phyloP scores from a whole-genome alignment of 2,113 vertebrate species.

The Hoplias malabaricus region DNA sequence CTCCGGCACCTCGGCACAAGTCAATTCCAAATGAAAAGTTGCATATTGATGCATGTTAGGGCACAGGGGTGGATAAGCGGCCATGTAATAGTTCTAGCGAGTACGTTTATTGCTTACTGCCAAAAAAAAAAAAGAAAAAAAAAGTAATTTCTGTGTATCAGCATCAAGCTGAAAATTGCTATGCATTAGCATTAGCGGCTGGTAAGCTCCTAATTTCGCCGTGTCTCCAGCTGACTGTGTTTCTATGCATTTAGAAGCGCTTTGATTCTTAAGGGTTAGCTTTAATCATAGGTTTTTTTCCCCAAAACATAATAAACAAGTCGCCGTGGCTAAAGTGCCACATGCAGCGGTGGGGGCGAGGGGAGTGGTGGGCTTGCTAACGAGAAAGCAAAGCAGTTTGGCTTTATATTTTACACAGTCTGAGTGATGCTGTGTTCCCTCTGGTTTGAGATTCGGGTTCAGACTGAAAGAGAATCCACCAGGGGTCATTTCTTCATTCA shows the following conservation, averaged over 20 bases:
- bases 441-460: not conserved
- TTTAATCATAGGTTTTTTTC: conserved; percentile 94
- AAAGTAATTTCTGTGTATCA: conserved; percentile 91
- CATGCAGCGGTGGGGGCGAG: conserved; percentile 66
- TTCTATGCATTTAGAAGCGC: conserved; percentile 99
- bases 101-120: conserved; percentile 79
- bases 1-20: conserved; percentile 70
- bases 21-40: conserved; percentile 67
- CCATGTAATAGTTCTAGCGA: conserved; percentile 69
- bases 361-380: conserved; percentile 82
- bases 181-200: conserved; percentile 94
- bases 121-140: conserved; percentile 79
- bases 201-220: conserved; percentile 98
- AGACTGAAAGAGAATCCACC: not conserved
- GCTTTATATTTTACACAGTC: conserved; percentile 77
- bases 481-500: not conserved
- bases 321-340: conserved; percentile 92
- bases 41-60: conserved; percentile 63
- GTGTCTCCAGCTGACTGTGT: conserved; percentile 98
- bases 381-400: conserved; percentile 94
- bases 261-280: conserved; percentile 96
- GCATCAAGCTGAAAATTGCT: conserved; percentile 97
- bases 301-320: conserved; percentile 98
- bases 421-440: not conserved
- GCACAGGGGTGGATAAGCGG: conserved; percentile 61